Evolutionary conservation across 2,797 vertebrate genomes (phyloP), one percentile per base, ranked within the genome.

Genomic region (Sebastolobus altivelis): DNA sequence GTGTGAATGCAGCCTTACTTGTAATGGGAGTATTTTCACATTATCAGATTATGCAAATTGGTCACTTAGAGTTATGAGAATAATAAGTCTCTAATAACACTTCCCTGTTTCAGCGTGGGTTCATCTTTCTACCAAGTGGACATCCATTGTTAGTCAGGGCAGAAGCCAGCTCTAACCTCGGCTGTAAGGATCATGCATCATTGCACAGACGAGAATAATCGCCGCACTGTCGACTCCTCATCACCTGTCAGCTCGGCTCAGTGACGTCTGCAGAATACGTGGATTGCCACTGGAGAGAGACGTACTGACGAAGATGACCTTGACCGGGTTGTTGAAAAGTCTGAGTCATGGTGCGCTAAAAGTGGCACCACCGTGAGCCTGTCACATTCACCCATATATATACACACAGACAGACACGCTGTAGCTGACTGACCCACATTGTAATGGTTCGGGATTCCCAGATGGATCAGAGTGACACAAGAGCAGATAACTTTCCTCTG

Each of bases 311-410:
- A 60, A 66, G 8, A 10, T 65, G 82, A 90, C 83, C 85, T 90
- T 84, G 70, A 79, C 75, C 4, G 14, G 18, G 55, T 49, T 61
- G 20, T 62, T 72, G 18, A 85, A 77, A 78, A 65, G 62, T 67
- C 75, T 63, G 61, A 81, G 78, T 85, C 82, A 83, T 8, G 25
- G 38, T 56, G 61, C 10, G 78, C 70, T 86, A 79, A 84, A 87
- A 79, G 58, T 52, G 54, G 71, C 25, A 6, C 60, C 38, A 22
- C 31, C 6, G 8, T 56, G 46, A 80, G 72, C 67, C 29, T 58
- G 54, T 59, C 59, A 60, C 55, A 83, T 38, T 75, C 79, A 73
- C 13, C n/a, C 38, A 46, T 10, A 27, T 6, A 20, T 3, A 43
- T 18, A 8, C 12, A 65, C 25, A 38, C 4, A 29, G 25, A 43